Evolutionary conservation across 2,888 invertebrate genomes (phyloP).

Genomic region (Cryptosula pallasiana): DNA sequence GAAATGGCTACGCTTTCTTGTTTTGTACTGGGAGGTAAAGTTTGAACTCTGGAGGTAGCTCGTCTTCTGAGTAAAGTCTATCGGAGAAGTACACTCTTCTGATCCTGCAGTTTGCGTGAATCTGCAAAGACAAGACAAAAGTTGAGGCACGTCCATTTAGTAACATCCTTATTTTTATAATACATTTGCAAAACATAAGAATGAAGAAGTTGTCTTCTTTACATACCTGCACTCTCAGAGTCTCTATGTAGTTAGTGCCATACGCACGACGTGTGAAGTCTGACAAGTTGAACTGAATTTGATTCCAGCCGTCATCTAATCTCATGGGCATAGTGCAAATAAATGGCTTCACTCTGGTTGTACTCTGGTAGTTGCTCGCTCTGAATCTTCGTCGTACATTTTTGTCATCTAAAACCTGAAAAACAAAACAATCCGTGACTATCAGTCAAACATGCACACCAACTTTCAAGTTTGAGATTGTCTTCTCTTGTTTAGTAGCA

Average conservation of each 20-base stretch:
- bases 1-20: conserved; percentile 22
- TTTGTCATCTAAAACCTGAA: conserved; percentile 27
- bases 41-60: conserved; percentile 84
- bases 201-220: neutral
- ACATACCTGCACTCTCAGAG: conserved; percentile 28
- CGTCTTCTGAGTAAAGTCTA: conserved; percentile 80
- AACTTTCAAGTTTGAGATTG: too few species aligned
- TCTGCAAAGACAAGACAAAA: conserved; percentile 57
- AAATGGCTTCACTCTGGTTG: conserved; percentile 28
- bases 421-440: too few species aligned
- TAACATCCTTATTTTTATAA: too few species aligned
- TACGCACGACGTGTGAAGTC: conserved; percentile 28
- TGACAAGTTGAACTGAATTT: conserved; percentile 28
- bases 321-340: conserved; percentile 30
- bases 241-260: conserved; percentile 29
- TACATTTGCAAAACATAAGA: too few species aligned
- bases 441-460: too few species aligned
- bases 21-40: conserved; percentile 72
- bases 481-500: too few species aligned
- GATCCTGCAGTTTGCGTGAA: conserved; percentile 85
- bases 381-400: conserved; percentile 28
- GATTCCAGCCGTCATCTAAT: conserved; percentile 28
- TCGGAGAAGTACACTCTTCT: conserved; percentile 83
- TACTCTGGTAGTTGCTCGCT: conserved; percentile 28
- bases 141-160: too few species aligned